These are phyloP conservation scores for Chiridota heheva DNA, from an alignment of 35 echinoderm and acorn worm genomes.

Conservation along the genomic window DNA sequence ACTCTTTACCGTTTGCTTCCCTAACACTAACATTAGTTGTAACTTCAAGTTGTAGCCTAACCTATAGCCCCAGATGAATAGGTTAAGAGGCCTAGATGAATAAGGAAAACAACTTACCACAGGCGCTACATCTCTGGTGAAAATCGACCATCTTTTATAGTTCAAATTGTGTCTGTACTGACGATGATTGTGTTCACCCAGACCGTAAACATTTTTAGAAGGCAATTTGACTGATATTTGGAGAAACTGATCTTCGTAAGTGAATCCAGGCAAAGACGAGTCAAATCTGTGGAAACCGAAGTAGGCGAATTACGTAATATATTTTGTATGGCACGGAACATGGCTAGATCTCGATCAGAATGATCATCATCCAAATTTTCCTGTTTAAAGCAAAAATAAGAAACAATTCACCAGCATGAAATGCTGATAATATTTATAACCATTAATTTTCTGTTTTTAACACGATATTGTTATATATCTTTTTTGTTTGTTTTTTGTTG, in stretches of 20 bases:
- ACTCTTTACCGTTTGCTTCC: no score
- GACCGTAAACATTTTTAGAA: slow-evolving; percentile 79
- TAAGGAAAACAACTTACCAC: slow-evolving; percentile 53
- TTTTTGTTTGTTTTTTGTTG: no score
- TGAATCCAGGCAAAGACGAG: slow-evolving; percentile 67
- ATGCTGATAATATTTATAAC: no score
- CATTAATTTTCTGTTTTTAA: no score
- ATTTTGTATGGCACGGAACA: not conserved
- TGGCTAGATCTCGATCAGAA: not conserved
- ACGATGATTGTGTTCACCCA: slow-evolving; percentile 90
- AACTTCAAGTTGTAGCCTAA: no score
- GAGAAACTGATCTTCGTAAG: slow-evolving; percentile 91
- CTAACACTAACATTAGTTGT: no score
- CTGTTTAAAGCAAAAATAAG: no score
- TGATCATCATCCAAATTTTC: not conserved
- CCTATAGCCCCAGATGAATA: no score
- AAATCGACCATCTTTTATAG: slow-evolving; percentile 94
- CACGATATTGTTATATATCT: no score
- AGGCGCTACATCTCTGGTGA: slow-evolving; percentile 85
- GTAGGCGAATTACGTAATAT: not conserved
- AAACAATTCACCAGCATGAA: no score
- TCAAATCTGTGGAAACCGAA: slow-evolving; percentile 70
- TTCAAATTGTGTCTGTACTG: slow-evolving; percentile 78
- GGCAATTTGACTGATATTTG: slow-evolving; percentile 83
- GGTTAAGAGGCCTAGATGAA: not conserved